These are phyloP conservation scores for Drosophila virilis DNA, from an alignment of 1,140 invertebrate species.

Conservation along the genomic window DNA sequence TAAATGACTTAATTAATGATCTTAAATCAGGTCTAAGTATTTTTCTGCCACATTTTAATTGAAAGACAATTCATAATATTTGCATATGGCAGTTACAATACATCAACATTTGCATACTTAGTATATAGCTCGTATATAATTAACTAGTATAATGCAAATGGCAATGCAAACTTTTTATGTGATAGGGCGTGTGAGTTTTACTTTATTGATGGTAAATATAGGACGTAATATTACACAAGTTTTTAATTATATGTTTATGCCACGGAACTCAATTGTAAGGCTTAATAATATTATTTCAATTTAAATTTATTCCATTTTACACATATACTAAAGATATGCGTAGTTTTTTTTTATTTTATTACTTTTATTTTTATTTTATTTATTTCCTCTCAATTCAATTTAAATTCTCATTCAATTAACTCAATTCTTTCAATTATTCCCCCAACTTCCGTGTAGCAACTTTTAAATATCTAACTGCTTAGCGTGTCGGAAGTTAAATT, in stretches of 20 bases:
- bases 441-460: not conserved
- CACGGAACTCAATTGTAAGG: too few relatives aligned
- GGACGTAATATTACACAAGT: not conserved
- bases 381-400: not conserved
- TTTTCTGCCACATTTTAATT: not conserved
- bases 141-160: not conserved
- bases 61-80: conserved; percentile 27
- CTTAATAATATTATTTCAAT: too few relatives aligned
- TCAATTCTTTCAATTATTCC: not conserved
- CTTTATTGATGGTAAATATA: not conserved
- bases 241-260: not conserved
- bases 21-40: too few relatives aligned
- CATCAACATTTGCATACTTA: not conserved
- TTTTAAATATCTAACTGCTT: not conserved
- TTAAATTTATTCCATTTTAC: too few relatives aligned
- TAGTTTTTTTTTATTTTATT: not conserved
- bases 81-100: conserved; percentile 29
- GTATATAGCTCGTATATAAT: not conserved
- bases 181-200: not conserved
- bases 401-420: too few relatives aligned
- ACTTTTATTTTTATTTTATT: not conserved
- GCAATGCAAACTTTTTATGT: not conserved
- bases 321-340: not conserved
- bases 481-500: not conserved
- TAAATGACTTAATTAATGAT: not conserved